A percentile compares a stretch with the other conserved stretches of the same genome.
Conservation (phyloP, 2,888 invertebrate species). For the Sepioteuthis lessoniana region DNA sequence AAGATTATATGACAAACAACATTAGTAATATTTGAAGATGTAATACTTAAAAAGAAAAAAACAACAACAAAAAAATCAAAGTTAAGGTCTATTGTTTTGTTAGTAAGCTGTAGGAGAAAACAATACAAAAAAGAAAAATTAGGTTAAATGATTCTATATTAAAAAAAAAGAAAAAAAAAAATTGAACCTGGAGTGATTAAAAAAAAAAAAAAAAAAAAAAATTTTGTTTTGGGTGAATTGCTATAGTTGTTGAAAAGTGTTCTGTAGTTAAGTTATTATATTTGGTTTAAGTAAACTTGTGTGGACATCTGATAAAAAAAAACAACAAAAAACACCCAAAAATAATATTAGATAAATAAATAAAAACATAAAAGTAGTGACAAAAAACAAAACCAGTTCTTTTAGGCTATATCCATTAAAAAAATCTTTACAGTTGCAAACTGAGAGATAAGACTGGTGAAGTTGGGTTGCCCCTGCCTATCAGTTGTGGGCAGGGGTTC, state of each 20-base stretch:
- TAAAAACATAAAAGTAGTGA: neutral
- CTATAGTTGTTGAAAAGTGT: no score
- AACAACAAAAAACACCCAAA: no score
- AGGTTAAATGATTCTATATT: neutral
- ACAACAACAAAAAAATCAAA: no score
- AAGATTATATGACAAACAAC: neutral
- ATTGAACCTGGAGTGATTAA: no score
- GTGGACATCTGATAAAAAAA: no score
- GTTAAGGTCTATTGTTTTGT: neutral
- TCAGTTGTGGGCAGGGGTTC: neutral
- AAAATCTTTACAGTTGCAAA: neutral
- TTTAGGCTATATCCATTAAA: neutral
- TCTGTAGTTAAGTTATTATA: no score
- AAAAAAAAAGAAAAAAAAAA: no score
- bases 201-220: no score
- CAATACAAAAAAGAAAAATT: neutral
- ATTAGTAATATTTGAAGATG: neutral
- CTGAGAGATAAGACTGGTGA: neutral
- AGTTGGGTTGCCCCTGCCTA: neutral
- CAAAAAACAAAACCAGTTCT: neutral
- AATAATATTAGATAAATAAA: no score
- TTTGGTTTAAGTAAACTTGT: no score
- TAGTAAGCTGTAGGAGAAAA: neutral
- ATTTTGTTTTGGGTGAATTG: neutral
- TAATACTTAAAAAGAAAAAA: no score